Percentiles rank a stretch among this genome's conserved stretches.
Conservation (phyloP, 2,888 invertebrate genomes). For the Brenthis hecate region DNA sequence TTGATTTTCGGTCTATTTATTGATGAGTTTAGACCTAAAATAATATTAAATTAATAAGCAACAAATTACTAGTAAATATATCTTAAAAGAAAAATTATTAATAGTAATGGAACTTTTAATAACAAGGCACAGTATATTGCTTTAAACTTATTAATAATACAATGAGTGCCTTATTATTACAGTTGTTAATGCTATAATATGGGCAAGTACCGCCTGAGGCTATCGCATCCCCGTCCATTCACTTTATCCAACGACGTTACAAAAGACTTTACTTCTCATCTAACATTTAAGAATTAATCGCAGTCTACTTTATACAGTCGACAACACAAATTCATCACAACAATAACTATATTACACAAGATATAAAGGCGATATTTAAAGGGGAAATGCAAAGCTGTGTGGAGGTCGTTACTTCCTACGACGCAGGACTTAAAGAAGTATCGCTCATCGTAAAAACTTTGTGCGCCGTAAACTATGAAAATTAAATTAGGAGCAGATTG, state of each 20-base stretch:
- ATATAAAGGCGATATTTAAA: neutral
- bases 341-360: neutral
- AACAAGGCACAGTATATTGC: neutral
- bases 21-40: neutral
- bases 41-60: neutral
- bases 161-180: slow-evolving; percentile 16
- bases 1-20: neutral
- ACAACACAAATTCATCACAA: neutral
- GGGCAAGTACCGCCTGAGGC: slow-evolving; percentile 26
- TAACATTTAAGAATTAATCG: slow-evolving; percentile 77
- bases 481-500: slow-evolving; percentile 61
- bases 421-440: slow-evolving; percentile 48
- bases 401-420: slow-evolving; percentile 39
- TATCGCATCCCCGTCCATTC: slow-evolving; percentile 26
- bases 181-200: slow-evolving; percentile 27
- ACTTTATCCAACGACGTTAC: slow-evolving; percentile 41
- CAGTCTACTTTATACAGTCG: slow-evolving; percentile 43
- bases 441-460: slow-evolving; percentile 73
- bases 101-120: too few relatives aligned
- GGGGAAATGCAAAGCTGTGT: slow-evolving; percentile 35
- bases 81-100: too few relatives aligned
- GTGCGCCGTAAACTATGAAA: slow-evolving; percentile 66
- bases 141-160: slow-evolving; percentile 12
- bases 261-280: slow-evolving; percentile 56
- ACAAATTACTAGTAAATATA: too few relatives aligned